Evolutionary conservation across 2,113 vertebrate genomes (phyloP).

Genomic region (Notothenia rossii): DNA sequence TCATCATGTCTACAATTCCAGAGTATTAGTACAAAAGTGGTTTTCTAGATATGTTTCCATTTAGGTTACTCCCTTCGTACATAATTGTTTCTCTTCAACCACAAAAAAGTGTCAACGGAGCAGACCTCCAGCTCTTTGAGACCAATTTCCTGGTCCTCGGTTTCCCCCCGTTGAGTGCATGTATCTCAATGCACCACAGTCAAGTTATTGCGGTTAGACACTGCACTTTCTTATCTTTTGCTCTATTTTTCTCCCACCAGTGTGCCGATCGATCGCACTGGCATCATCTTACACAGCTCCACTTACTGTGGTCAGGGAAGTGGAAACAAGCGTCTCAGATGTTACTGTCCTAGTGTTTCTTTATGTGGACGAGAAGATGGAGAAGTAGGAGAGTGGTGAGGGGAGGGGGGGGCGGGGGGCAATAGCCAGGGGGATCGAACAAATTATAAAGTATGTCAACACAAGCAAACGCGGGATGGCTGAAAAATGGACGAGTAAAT

Average conservation of each 20-base stretch:
- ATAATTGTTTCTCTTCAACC: constrained; percentile 2
- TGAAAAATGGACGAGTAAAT: constrained; percentile 74
- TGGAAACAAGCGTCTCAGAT: constrained; percentile 66
- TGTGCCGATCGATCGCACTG: constrained; percentile 60
- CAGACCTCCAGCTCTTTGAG: constrained; percentile 37
- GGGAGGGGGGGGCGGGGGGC: neutral
- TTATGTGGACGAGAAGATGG: constrained; percentile 36
- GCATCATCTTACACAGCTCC: constrained; percentile 69
- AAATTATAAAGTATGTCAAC: constrained; percentile 74
- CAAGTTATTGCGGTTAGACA: constrained; percentile 57
- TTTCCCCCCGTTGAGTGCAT: constrained; percentile 33
- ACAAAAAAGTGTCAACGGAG: constrained; percentile 26
- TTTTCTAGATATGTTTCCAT: neutral
- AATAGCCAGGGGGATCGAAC: constrained; percentile 54
- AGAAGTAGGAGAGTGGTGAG: constrained; percentile 1
- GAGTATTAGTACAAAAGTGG: neutral
- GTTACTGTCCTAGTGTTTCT: constrained; percentile 44
- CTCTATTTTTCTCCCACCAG: constrained; percentile 51
- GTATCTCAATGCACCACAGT: constrained; percentile 35
- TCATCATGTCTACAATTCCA: neutral
- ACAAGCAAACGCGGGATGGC: constrained; percentile 47
- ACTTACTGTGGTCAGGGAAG: constrained; percentile 58
- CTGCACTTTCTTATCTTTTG: constrained; percentile 57
- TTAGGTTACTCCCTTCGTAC: neutral
- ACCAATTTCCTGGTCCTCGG: constrained; percentile 33